A percentile compares a stretch with the other conserved stretches of the same genome.
phyloP scores from a whole-genome alignment of 1,140 invertebrate species.

The Diorhabda elongata region DNA sequence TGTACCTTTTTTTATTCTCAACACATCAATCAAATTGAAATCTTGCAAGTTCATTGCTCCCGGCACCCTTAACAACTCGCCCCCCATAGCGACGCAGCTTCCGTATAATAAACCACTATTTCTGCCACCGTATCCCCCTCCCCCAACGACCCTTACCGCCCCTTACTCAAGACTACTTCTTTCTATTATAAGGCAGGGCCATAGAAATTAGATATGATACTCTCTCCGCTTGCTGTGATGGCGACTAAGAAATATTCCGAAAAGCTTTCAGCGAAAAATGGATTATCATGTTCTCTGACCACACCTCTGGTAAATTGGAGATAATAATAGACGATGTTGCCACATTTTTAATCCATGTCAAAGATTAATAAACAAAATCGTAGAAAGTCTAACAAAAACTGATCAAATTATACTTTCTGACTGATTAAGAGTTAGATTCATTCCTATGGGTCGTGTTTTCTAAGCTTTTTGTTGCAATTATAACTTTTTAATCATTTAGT shows the following conservation, averaged over 20 bases:
- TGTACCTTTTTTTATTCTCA: background rate
- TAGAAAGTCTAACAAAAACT: no score
- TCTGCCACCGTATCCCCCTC: slow-evolving; percentile 4
- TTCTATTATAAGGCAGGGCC: slow-evolving; percentile 1
- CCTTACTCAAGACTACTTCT: slow-evolving; percentile 8
- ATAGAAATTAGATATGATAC: slow-evolving; percentile 18
- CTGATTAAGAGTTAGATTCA: no score
- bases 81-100: slow-evolving; percentile 15
- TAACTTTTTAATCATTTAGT: no score
- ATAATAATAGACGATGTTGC: background rate
- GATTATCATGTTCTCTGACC: slow-evolving; percentile 15
- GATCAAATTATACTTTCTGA: no score
- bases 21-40: slow-evolving; percentile 4
- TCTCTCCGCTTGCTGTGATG: background rate
- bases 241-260: slow-evolving; percentile 15
- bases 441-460: no score
- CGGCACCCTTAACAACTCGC: slow-evolving; percentile 13
- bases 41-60: slow-evolving; percentile 13
- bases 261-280: slow-evolving; percentile 14
- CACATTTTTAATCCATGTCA: background rate
- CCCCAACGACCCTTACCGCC: background rate
- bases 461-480: no score
- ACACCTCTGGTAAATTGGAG: slow-evolving; percentile 4
- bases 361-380: no score
- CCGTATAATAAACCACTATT: slow-evolving; percentile 17